Evolutionary conservation across 2,888 invertebrate genomes (phyloP), one percentile per base, ranked within the genome.

Genomic region (Trissolcus japonicus): DNA sequence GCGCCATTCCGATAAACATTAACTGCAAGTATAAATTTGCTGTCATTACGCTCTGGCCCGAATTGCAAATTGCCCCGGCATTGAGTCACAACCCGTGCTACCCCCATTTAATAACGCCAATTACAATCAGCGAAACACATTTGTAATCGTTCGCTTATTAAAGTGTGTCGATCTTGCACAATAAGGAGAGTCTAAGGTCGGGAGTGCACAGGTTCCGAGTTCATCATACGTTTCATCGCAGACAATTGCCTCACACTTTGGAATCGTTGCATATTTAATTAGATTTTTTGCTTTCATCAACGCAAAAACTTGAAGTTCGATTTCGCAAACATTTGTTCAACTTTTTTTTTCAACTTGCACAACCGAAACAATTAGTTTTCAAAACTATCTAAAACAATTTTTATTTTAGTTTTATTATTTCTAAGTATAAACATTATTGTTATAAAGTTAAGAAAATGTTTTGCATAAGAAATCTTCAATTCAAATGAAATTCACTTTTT

Each of bases 101-200:
- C 57, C 53, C 51, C 43, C 48, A 13, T 68, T 68, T 54, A 68
- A 60, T 68, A 60, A 48, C 60, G 46, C 60, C 69, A 69, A 69
- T 69, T 61, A 61, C 43, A 69, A 69, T 69, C 21, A 56, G 41
- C 40, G 19, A 21, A 61, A 69, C 41, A 56, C 40, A 72, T 43
- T 53, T 29, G 71, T 54, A 53, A 63, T 59, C 35, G 46, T 63
- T 72, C 46, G 48, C 25, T 11, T 46, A 25, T 57, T 63, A 51
- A 57, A 62, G 53, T 57, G 46, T 71, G 51, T 29, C 72, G 46
- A 51, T 46, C 14, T 63, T 63, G 29, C 63, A 35, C 29, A 57
- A 72, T 56, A 25, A 16, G 6, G 16, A 41, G 29, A 41, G 29
- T 25, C 51, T 65, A 65, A 72, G 65, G 60, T 72, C 59, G 54